Evolutionary conservation across 2,888 invertebrate species (phyloP).

Genomic region (Ophion ellenae): DNA sequence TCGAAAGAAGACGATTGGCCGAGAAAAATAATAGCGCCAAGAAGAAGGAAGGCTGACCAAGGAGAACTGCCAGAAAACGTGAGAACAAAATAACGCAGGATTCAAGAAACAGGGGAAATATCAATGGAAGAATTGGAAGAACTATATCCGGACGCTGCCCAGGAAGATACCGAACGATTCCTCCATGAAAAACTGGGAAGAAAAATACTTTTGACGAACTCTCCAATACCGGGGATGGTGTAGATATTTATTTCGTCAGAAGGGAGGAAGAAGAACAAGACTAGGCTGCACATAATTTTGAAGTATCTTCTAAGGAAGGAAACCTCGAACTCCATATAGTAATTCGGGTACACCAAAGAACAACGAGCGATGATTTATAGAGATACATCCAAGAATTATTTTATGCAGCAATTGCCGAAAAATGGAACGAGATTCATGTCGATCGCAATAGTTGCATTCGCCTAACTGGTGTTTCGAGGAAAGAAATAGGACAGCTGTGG

Average conservation of each 20-base stretch:
- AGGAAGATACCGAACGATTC: background rate
- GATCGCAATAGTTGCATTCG: too few species aligned
- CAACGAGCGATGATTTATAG: constrained; percentile 20
- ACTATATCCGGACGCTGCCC: constrained; percentile 2
- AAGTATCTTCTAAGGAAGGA: constrained; percentile 42
- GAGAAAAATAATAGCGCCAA: background rate
- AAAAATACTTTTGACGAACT: constrained; percentile 36
- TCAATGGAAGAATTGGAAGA: background rate
- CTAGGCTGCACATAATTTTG: constrained; percentile 1
- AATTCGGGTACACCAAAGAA: constrained; percentile 15
- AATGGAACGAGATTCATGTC: constrained; percentile 40
- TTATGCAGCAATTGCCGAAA: constrained; percentile 33
- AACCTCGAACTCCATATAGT: constrained; percentile 37
- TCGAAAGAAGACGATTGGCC: too few species aligned
- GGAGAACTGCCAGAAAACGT: too few species aligned
- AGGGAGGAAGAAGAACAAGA: background rate
- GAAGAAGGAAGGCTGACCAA: background rate
- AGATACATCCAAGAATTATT: constrained; percentile 8
- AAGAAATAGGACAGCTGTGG: constrained; percentile 32
- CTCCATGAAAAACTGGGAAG: background rate
- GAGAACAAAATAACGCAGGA: too few species aligned
- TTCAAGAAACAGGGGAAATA: background rate
- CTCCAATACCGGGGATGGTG: constrained; percentile 52
- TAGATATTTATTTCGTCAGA: constrained; percentile 42
- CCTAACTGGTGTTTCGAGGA: constrained; percentile 17